Evolutionary conservation across 2,113 vertebrate species (phyloP), one percentile per base, ranked within the genome.

Genomic region (Amphiprion ocellaris): DNA sequence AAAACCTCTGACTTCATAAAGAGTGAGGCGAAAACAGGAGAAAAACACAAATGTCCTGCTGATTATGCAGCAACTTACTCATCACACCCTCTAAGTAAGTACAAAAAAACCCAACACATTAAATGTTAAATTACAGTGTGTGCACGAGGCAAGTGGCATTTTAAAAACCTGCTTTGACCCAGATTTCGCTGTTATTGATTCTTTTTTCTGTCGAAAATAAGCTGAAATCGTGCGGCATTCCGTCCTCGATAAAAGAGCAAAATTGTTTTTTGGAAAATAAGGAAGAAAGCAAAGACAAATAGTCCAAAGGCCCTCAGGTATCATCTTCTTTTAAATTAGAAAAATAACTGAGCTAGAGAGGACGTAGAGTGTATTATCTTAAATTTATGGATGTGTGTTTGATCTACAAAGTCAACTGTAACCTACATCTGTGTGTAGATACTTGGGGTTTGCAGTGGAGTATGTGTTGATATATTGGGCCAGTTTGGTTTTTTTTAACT

Each of bases 381-480:
- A 16, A 61, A 33, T 66, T n/a, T 70, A 63, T 33, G 46, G 23
- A 6, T 37, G 12, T 16, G 46, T 50, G 47, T 72, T 17, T 63
- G 11, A 61, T 63, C 50, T 37, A 5, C 23, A 55, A 39, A 24
- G 33, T 59, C 23, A 56, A 53, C 60, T 26, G 7, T 46, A 79
- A 46, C 39, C 11, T 39, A 41, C 50, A 55, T 61, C 44, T 47
- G 24, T 53, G 19, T 23, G 33, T 5, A 61, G 55, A 59, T 28
- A 77, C 78, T 44, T 69, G 39, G 28, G 46, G 26, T 61, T 46
- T 44, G 60, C 58, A 60, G 59, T 70, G 54, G 19, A 62, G 61
- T 85, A 53, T 14, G 67, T 65, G 66, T 56, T 41, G 46, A 66
- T 55, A 44, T 81, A 64, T 63, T 41, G 26, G 75, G 47, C 7